Conservation (phyloP, 2,113 vertebrate genomes). For the Empidonax alnorum region DNA sequence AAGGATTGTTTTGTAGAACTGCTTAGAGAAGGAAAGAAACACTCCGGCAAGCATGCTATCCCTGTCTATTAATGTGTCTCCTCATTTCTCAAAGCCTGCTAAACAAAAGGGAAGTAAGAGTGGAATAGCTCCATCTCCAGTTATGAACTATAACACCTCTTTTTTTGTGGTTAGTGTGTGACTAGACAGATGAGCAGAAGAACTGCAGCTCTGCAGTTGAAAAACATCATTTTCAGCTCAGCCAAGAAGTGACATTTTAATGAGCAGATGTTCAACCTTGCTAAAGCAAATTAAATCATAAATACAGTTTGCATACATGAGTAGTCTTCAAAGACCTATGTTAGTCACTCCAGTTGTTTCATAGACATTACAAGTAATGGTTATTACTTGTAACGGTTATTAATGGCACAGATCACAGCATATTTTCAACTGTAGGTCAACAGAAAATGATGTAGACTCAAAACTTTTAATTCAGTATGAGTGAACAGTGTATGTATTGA, state of each 20-base stretch:
- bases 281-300: neutral
- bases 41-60: neutral
- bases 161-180: neutral
- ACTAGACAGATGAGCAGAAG: neutral
- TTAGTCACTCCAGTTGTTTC: neutral
- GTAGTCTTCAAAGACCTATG: neutral
- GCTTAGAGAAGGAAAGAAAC: neutral
- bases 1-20: neutral
- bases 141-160: neutral
- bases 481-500: neutral
- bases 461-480: neutral
- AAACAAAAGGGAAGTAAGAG: neutral
- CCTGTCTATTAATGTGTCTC: neutral
- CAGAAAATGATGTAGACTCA: neutral
- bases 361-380: neutral
- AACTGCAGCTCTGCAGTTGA: neutral
- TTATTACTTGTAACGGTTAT: neutral
- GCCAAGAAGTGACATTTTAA: neutral
- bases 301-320: neutral
- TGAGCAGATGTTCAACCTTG: neutral
- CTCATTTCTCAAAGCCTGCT: neutral
- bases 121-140: neutral
- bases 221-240: neutral
- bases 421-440: neutral
- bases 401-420: neutral